Percentiles rank a stretch among this genome's conserved stretches.
phyloP scores from a whole-genome alignment of 2,113 vertebrate species.

The Catharus bicknelli region DNA sequence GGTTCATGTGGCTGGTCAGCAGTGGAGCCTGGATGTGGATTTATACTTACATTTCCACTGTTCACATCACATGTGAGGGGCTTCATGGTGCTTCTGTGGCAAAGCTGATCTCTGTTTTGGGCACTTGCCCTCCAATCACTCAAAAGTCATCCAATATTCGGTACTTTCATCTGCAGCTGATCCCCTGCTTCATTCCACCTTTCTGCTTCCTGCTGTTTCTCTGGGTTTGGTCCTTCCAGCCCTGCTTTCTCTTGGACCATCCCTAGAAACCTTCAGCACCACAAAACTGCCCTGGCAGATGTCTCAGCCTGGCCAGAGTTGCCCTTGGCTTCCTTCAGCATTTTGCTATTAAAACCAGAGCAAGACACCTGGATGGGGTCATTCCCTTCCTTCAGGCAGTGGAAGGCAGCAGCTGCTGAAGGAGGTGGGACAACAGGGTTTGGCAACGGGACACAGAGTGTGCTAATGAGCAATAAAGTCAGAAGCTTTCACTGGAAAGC shows the following conservation, averaged over 20 bases:
- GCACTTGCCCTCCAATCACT: neutral
- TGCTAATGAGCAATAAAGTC: neutral
- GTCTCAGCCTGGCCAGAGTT: neutral
- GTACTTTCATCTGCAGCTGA: rapidly evolving
- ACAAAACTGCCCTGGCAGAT: rapidly evolving
- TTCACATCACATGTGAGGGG: neutral
- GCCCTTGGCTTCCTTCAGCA: neutral
- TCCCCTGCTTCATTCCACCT: rapidly evolving
- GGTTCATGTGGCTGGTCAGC: rapidly evolving
- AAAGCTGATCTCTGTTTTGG: neutral
- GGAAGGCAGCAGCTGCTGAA: neutral
- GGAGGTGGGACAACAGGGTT: neutral
- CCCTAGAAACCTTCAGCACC: neutral
- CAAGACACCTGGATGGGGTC: rapidly evolving
- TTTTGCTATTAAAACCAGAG: neutral
- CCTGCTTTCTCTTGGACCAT: neutral
- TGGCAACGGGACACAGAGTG: neutral
- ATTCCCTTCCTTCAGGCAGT: neutral
- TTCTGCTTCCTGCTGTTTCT: neutral
- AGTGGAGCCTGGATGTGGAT: neutral
- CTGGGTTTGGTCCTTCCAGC: neutral
- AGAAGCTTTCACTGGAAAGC: neutral
- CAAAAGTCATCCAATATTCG: neutral
- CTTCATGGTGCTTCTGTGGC: neutral
- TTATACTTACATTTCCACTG: neutral